Evolutionary conservation across 2,888 invertebrate species (phyloP).

Genomic region (Amblyjoppa proteus): DNA sequence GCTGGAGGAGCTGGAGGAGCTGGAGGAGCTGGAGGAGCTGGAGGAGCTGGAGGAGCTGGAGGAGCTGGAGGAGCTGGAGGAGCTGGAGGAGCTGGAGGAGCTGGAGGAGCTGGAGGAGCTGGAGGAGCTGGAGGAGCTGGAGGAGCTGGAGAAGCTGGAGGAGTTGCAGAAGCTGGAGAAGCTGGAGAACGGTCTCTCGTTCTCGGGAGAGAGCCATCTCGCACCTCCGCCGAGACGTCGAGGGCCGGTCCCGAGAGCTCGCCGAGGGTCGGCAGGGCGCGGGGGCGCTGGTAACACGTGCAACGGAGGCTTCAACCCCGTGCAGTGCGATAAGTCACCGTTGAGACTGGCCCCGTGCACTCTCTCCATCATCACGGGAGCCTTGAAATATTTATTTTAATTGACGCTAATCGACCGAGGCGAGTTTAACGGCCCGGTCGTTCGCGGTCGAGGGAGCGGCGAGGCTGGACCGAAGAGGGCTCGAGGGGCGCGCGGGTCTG

Average conservation of each 20-base stretch:
- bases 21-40: background rate
- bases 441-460: slow-evolving; percentile 17
- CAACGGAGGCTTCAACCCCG: slow-evolving; percentile 27
- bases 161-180: background rate
- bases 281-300: slow-evolving; percentile 22
- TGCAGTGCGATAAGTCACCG: slow-evolving; percentile 68
- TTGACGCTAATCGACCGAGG: slow-evolving; percentile 72
- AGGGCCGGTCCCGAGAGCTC: slow-evolving; percentile 5
- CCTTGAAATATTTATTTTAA: slow-evolving; percentile 75
- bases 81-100: background rate
- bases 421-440: slow-evolving; percentile 43
- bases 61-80: background rate
- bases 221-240: slow-evolving; percentile 29
- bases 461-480: too few species aligned
- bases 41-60: background rate
- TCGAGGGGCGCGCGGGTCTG: too few species aligned
- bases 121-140: background rate
- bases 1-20: background rate
- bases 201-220: slow-evolving; percentile 43
- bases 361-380: slow-evolving; percentile 35
- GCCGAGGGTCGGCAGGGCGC: background rate
- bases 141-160: background rate
- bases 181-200: slow-evolving; percentile 3
- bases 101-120: background rate
- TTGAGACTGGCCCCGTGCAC: slow-evolving; percentile 3